Percentiles rank a stretch among this genome's conserved stretches.
These are phyloP conservation scores for Zaprionus camerounensis DNA, from an alignment of 1,140 invertebrate species.

Conservation along the genomic window DNA sequence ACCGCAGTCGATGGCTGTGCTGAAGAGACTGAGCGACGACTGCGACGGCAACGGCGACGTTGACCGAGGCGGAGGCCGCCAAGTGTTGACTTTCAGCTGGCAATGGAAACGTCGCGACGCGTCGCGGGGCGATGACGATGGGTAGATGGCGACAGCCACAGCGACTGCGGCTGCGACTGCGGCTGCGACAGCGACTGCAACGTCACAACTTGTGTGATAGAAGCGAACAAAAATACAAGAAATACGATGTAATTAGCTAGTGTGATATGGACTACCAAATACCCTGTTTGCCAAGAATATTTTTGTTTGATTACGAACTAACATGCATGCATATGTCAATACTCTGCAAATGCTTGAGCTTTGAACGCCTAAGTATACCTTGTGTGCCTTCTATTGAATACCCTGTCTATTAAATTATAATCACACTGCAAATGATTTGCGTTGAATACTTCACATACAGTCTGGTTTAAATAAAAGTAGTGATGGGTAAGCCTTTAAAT, in stretches of 20 bases:
- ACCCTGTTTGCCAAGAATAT: background rate
- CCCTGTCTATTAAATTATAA: no score
- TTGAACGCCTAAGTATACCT: no score
- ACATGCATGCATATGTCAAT: no score
- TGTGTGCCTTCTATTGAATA: no score
- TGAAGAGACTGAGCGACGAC: constrained; percentile 60
- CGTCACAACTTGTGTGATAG: constrained; percentile 30
- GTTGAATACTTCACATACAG: no score
- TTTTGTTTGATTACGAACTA: no score
- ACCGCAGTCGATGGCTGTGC: constrained; percentile 66
- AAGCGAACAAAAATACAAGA: constrained; percentile 27
- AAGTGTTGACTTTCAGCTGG: constrained; percentile 43
- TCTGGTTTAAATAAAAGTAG: no score
- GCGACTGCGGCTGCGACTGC: no score
- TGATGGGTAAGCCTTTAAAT: no score
- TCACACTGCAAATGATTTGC: no score
- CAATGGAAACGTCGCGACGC: constrained; percentile 14
- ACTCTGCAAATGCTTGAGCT: no score
- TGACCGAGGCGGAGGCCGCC: constrained; percentile 5
- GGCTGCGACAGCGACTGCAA: constrained; percentile 5
- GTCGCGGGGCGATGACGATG: background rate
- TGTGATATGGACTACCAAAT: background rate
- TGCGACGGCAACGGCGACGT: constrained; percentile 39
- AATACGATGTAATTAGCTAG: background rate
- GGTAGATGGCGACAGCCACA: background rate